A percentile compares a stretch with the other conserved stretches of the same genome.
phyloP scores from a whole-genome alignment of 1,140 invertebrate genomes.

The Drosophila pandora region DNA sequence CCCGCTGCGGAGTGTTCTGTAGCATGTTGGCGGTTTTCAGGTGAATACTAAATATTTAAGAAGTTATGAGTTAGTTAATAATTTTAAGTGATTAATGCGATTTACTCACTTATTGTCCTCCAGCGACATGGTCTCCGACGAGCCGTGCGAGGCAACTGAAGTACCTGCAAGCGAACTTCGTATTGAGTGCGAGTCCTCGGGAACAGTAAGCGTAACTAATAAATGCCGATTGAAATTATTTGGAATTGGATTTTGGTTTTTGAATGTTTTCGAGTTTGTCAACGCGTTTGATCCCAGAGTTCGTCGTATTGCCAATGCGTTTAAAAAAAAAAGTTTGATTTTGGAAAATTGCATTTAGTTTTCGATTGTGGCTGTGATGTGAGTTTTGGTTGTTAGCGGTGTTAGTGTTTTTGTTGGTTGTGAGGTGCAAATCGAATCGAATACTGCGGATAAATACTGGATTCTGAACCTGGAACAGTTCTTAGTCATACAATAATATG shows the following conservation, averaged over 20 bases:
- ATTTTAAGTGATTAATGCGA: too few relatives aligned
- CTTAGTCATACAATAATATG: slow-evolving; percentile 25
- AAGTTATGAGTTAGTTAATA: neutral
- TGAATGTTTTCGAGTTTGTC: slow-evolving; percentile 22
- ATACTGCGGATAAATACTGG: slow-evolving; percentile 20
- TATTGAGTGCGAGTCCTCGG: slow-evolving; percentile 83
- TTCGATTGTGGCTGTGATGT: slow-evolving; percentile 43
- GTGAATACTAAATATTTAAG: slow-evolving; percentile 57
- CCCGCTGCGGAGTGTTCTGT: slow-evolving; percentile 77
- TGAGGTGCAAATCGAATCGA: slow-evolving; percentile 65
- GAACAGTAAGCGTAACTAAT: slow-evolving; percentile 83
- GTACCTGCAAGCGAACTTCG: slow-evolving; percentile 84
- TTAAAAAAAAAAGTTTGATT: slow-evolving; percentile 32
- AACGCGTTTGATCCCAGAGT: slow-evolving; percentile 40
- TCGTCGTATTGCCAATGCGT: neutral
- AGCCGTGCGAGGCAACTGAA: slow-evolving; percentile 82
- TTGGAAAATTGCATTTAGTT: slow-evolving; percentile 70
- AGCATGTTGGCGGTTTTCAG: slow-evolving; percentile 79
- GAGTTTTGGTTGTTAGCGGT: slow-evolving; percentile 34
- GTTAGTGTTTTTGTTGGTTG: slow-evolving; percentile 50
- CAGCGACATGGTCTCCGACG: slow-evolving; percentile 81
- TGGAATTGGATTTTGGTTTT: slow-evolving; percentile 24
- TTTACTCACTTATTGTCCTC: slow-evolving; percentile 80
- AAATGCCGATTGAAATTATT: slow-evolving; percentile 47
- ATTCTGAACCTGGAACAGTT: slow-evolving; percentile 30